Percentiles rank a stretch among this genome's conserved stretches.
These are phyloP conservation scores for Conchocele bisecta DNA, from an alignment of 2,888 invertebrate species.

Conservation along the genomic window DNA sequence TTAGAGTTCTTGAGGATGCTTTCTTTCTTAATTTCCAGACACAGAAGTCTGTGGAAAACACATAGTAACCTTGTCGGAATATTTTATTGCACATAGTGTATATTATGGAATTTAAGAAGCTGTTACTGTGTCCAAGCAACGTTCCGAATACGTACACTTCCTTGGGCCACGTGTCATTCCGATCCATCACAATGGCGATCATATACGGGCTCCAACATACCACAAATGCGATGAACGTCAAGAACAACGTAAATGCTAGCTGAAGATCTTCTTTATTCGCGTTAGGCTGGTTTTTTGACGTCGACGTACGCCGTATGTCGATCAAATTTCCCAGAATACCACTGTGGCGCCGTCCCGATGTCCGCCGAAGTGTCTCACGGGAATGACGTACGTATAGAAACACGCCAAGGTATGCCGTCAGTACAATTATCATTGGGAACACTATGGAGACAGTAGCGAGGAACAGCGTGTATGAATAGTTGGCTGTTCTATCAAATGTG, in stretches of 20 bases:
- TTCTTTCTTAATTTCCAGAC: conserved; percentile 36
- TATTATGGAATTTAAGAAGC: conserved; percentile 66
- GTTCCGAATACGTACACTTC: conserved; percentile 63
- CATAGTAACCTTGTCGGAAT: conserved; percentile 64
- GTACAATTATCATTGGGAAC: conserved; percentile 59
- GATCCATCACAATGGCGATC: conserved; percentile 58
- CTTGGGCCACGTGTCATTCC: conserved; percentile 58
- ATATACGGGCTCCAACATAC: conserved; percentile 67
- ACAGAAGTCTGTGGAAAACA: conserved; percentile 46
- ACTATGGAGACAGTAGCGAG: conserved; percentile 58
- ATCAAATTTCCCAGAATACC: conserved; percentile 8
- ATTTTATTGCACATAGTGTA: conserved; percentile 63
- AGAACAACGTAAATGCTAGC: conserved; percentile 65
- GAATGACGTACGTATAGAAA: conserved; percentile 51
- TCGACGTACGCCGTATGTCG: conserved; percentile 9
- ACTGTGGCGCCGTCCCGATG: conserved; percentile 13
- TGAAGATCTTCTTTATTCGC: conserved; percentile 56
- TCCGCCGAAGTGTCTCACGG: conserved; percentile 13
- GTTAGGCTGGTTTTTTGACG: too few relatives aligned
- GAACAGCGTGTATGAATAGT: conserved; percentile 66
- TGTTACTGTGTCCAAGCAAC: conserved; percentile 67
- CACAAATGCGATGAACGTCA: conserved; percentile 66
- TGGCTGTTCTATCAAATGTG: conserved; percentile 65
- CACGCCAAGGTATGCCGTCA: conserved; percentile 57
- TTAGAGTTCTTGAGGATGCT: conserved; percentile 30